Evolutionary conservation across 1,140 invertebrate genomes (phyloP), one percentile per base, ranked within the genome.

Genomic region (Colletes latitarsis): DNA sequence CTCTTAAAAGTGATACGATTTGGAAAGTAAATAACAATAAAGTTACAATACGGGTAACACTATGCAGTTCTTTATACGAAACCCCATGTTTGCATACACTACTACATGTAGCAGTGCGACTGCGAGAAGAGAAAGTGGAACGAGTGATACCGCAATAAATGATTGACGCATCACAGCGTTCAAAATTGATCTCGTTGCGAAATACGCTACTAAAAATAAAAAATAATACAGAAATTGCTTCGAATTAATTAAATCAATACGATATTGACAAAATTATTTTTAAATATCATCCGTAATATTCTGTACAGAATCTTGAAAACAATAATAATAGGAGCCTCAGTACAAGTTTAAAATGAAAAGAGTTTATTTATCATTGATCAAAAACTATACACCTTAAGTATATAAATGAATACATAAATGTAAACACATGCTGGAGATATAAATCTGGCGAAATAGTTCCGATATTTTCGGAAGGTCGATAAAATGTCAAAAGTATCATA

Each of bases 301-400:
- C 30, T 30, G 30, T 2, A 30, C 30, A 30, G 30, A 30, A 30
- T 30, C 30, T 30, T 30, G 30, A 30, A 30, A 30, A 0, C 9
- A 55, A 14, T 10, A 12, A 49, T 49, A 49, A 49, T 49, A 49
- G 10, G 49, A 12, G 10, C 3, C 10, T 0, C 10, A 49, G 10
- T 49, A 49, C 9, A 49, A 70, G 55, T 64, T 85, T 85, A 79
- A 85, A 86, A 86, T 86, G 74, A 85, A 82, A 69, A 85, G 30
- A 72, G 12, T 86, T 86, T 82, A 82, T 82, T 86, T 82, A 84
- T 85, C 73, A 72, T 84, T 43, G 83, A 63, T 85, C 75, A 82
- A 78, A 85, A 86, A 85, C 83, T 86, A 82, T 86, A 86, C 83
- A 86, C 76, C 70, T 86, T 78, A 85, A 82, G 52, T 72, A 82